Evolutionary conservation across 2,888 invertebrate species (phyloP).

Genomic region (Isoperla grammatica): DNA sequence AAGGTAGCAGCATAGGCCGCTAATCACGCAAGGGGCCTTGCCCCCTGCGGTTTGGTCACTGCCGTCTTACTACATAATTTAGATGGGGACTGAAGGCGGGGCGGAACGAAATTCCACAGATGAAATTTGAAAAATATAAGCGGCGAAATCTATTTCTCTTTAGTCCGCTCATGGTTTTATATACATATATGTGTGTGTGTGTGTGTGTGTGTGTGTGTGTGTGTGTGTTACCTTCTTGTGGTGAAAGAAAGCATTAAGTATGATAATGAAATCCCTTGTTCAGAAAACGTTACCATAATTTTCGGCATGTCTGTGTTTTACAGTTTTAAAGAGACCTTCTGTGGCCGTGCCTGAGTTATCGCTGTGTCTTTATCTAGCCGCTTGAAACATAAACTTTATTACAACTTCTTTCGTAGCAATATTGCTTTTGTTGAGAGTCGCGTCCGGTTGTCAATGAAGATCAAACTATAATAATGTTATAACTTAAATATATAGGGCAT

Average conservation of each 20-base stretch:
- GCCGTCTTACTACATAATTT: conserved; percentile 8
- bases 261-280: conserved; percentile 18
- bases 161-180: not conserved
- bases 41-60: not conserved
- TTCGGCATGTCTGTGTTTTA: conserved; percentile 6
- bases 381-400: too few species aligned
- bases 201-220: too few species aligned
- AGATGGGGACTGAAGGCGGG: not conserved
- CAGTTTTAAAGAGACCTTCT: conserved; percentile 1
- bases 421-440: too few species aligned
- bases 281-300: conserved; percentile 14
- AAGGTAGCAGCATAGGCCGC: conserved; percentile 1
- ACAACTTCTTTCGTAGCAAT: too few species aligned
- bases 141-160: conserved; percentile 13
- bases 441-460: too few species aligned
- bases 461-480: too few species aligned
- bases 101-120: conserved; percentile 16
- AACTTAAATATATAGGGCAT: too few species aligned
- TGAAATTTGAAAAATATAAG: conserved; percentile 3
- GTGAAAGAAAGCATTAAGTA: conserved; percentile 20
- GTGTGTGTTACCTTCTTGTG: conserved; percentile 12
- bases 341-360: too few species aligned
- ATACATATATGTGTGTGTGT: too few species aligned
- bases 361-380: too few species aligned
- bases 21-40: not conserved